These are phyloP conservation scores for Nycteola revayana DNA, from an alignment of 2,888 invertebrate species.

Conservation along the genomic window DNA sequence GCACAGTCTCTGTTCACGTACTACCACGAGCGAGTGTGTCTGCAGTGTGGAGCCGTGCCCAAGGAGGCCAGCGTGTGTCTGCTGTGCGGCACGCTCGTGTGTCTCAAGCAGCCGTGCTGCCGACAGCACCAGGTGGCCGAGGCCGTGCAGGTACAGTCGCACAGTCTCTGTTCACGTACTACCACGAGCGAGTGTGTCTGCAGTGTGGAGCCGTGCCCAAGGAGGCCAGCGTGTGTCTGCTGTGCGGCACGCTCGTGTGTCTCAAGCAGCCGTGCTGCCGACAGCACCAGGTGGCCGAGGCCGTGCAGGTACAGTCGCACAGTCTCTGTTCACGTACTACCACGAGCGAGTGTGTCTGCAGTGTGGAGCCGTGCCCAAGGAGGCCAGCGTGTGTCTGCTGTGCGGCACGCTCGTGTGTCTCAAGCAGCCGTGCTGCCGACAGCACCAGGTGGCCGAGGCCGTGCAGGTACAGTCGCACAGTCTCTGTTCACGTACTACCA, in stretches of 20 bases:
- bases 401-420: slow-evolving; percentile 97
- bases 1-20: slow-evolving; percentile 80
- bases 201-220: slow-evolving; percentile 93
- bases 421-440: slow-evolving; percentile 93
- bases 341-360: slow-evolving; percentile 87
- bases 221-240: slow-evolving; percentile 80
- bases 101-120: slow-evolving; percentile 67
- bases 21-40: slow-evolving; percentile 94
- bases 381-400: slow-evolving; percentile 95
- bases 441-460: slow-evolving; percentile 92
- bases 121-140: not conserved
- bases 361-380: slow-evolving; percentile 91
- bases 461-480: slow-evolving; percentile 88
- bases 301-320: not conserved
- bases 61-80: slow-evolving; percentile 78
- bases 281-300: not conserved
- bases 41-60: slow-evolving; percentile 93
- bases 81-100: slow-evolving; percentile 84
- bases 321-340: slow-evolving; percentile 27
- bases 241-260: slow-evolving; percentile 84
- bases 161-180: slow-evolving; percentile 83
- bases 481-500: slow-evolving; percentile 21
- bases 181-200: slow-evolving; percentile 93
- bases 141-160: not conserved
- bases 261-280: slow-evolving; percentile 52